These are phyloP conservation scores for Apis laboriosa DNA, from an alignment of 1,140 invertebrate species.

Conservation along the genomic window DNA sequence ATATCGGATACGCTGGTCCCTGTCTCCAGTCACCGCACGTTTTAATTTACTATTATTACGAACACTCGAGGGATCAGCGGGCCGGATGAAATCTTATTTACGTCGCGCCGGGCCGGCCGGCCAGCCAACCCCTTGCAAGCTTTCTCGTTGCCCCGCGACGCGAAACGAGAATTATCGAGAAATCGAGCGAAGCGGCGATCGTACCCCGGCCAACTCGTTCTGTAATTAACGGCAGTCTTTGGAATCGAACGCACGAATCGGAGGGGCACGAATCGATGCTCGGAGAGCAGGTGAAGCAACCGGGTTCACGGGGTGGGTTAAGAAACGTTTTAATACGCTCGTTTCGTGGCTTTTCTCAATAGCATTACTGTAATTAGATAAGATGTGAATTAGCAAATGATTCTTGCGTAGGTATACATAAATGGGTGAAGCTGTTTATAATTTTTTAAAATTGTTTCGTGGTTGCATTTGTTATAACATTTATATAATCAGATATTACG, in stretches of 20 bases:
- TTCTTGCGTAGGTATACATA: not conserved
- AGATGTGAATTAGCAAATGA: not conserved
- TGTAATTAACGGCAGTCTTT: conserved; percentile 31
- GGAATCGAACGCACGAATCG: not conserved
- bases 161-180: conserved; percentile 37
- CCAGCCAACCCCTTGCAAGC: not conserved
- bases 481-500: no score
- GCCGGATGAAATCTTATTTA: conserved; percentile 40
- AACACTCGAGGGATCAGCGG: conserved; percentile 28
- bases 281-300: not conserved
- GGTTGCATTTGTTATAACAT: no score
- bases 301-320: not conserved
- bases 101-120: not conserved
- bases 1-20: conserved; percentile 34
- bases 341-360: not conserved
- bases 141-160: not conserved
- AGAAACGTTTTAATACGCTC: not conserved
- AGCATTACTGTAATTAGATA: not conserved
- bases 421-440: no score
- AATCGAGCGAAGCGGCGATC: conserved; percentile 17
- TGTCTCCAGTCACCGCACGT: conserved; percentile 26
- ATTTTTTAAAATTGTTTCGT: not conserved
- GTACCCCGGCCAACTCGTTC: conserved; percentile 11
- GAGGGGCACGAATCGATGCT: conserved; percentile 13
- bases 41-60: conserved; percentile 50